phyloP scores from a whole-genome alignment of 2,113 vertebrate genomes.

The Leptosomus discolor region DNA sequence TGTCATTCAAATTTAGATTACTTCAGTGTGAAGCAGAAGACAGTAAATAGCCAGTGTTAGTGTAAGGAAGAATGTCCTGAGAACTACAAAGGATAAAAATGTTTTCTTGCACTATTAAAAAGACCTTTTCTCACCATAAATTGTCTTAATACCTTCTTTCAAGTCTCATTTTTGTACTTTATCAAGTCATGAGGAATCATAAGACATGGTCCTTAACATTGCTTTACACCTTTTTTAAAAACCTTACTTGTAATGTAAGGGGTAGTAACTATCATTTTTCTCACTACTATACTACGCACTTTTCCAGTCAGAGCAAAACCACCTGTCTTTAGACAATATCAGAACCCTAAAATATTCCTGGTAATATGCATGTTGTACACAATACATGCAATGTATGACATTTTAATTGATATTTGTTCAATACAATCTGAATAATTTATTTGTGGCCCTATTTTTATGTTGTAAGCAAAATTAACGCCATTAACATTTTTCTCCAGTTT shows the following conservation, averaged over 20 bases:
- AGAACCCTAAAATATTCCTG: background rate
- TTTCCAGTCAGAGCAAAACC: background rate
- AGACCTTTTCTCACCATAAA: background rate
- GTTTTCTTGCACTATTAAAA: background rate
- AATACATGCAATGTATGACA: background rate
- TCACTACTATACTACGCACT: background rate
- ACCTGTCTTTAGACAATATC: background rate
- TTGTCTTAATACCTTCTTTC: background rate
- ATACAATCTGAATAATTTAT: background rate
- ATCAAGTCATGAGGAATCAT: background rate
- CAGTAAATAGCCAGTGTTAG: background rate
- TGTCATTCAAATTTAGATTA: background rate
- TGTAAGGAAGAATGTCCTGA: background rate
- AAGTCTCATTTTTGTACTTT: background rate
- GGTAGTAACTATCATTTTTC: background rate
- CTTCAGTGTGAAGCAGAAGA: background rate
- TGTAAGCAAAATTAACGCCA: background rate
- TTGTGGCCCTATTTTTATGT: background rate
- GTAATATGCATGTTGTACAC: background rate
- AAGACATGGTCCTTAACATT: background rate
- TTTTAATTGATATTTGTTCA: background rate
- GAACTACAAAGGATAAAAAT: background rate
- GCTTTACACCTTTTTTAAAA: background rate
- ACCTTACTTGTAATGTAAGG: background rate
- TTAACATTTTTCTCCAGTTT: background rate